phyloP scores from a whole-genome alignment of 1,140 invertebrate species.

The Drepana arcuata region DNA sequence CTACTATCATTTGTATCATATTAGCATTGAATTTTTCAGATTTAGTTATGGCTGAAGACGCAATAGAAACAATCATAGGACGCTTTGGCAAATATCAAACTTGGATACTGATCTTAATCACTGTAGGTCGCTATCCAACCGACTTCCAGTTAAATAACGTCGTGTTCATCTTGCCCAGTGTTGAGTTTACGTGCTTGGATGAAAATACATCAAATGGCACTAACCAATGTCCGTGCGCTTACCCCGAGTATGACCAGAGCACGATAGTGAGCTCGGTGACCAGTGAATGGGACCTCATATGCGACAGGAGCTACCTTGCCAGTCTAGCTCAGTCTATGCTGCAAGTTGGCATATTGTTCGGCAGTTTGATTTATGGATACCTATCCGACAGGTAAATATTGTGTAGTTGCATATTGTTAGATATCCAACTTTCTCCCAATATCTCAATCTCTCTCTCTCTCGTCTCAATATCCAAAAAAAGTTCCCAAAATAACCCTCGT shows the following conservation, averaged over 20 bases:
- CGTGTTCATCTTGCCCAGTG: conserved; percentile 76
- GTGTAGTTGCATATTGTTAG: too few species aligned
- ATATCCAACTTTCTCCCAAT: too few species aligned
- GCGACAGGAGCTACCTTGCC: conserved; percentile 55
- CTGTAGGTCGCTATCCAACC: conserved; percentile 76
- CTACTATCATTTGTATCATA: too few species aligned
- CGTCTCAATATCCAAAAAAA: too few species aligned
- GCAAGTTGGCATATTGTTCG: conserved; percentile 69
- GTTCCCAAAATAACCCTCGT: too few species aligned
- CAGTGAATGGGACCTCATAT: conserved; percentile 71
- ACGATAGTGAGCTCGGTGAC: conserved; percentile 64
- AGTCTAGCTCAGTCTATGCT: conserved; percentile 69
- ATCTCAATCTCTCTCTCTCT: too few species aligned
- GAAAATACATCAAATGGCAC: conserved; percentile 39
- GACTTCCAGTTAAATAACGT: conserved; percentile 79
- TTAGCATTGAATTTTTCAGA: too few species aligned
- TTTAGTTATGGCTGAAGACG: conserved; percentile 18
- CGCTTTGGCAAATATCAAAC: conserved; percentile 45
- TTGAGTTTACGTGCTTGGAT: conserved; percentile 73
- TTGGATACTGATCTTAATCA: conserved; percentile 75
- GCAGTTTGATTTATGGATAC: conserved; percentile 68
- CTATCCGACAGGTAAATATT: conserved; percentile 62
- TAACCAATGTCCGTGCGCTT: conserved; percentile 55
- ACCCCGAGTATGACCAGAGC: conserved; percentile 58
- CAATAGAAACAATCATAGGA: conserved; percentile 41